These are phyloP conservation scores for Herpailurus yagouaroundi DNA, from an alignment of 2,113 vertebrate species.

Conservation along the genomic window DNA sequence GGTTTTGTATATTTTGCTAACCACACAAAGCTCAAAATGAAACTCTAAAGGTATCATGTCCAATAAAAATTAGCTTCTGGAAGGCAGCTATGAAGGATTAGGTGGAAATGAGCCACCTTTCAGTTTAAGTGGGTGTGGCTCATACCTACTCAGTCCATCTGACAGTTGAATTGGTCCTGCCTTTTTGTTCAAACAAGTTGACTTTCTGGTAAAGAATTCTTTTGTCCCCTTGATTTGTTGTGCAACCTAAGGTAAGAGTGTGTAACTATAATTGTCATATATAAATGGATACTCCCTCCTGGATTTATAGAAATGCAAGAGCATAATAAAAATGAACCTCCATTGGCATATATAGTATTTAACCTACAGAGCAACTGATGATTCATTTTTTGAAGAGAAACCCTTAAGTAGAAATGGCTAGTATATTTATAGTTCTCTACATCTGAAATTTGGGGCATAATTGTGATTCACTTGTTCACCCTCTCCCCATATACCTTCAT, in stretches of 20 bases:
- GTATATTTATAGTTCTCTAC: background rate
- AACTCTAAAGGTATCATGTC: background rate
- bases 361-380: background rate
- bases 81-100: slow-evolving; percentile 23
- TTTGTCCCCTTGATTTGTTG: slow-evolving; percentile 77
- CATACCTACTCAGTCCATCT: slow-evolving; percentile 37
- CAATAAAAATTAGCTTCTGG: background rate
- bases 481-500: background rate
- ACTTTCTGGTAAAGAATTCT: slow-evolving; percentile 59
- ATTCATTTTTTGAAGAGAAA: slow-evolving; percentile 23
- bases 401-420: background rate
- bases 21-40: slow-evolving; percentile 1
- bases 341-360: background rate
- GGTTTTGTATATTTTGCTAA: background rate
- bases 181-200: slow-evolving; percentile 70
- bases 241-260: slow-evolving; percentile 73
- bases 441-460: slow-evolving; percentile 7
- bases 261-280: slow-evolving; percentile 50
- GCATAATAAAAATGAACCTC: slow-evolving; percentile 45
- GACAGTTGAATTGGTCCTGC: slow-evolving; percentile 67
- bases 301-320: slow-evolving; percentile 37
- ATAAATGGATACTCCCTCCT: slow-evolving; percentile 23
- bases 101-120: slow-evolving; percentile 49
- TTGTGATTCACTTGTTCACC: background rate
- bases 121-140: slow-evolving; percentile 42